A percentile compares a stretch with the other conserved stretches of the same genome.
phyloP scores from a whole-genome alignment of 64 coral and sea anemone genomes.

The Pocillopora damicornis region DNA sequence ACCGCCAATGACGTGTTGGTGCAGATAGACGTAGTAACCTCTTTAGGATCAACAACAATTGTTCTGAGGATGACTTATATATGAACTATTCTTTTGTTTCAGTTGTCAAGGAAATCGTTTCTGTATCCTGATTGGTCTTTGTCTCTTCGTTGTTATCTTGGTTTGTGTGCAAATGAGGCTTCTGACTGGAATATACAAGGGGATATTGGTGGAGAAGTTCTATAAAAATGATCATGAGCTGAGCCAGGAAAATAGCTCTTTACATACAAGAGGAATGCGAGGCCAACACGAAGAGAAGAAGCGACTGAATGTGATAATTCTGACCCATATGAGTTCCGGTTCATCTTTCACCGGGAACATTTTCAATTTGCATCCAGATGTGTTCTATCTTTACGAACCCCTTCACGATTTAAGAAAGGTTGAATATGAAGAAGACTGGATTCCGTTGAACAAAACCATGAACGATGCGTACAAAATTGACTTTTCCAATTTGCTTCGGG shows the following conservation, averaged over 20 bases:
- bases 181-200: too few relatives aligned
- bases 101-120: too few relatives aligned
- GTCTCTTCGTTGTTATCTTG: too few relatives aligned
- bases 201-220: too few relatives aligned
- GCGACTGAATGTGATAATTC: neutral
- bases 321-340: neutral
- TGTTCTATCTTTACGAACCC: neutral
- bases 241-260: neutral
- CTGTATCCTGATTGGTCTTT: too few relatives aligned
- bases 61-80: too few relatives aligned
- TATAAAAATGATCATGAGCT: neutral
- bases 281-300: neutral
- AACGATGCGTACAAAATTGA: neutral
- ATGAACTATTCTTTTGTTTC: too few relatives aligned
- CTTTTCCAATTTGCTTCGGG: neutral
- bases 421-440: neutral
- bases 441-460: neutral
- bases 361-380: conserved; percentile 12
- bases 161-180: too few relatives aligned
- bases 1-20: too few relatives aligned
- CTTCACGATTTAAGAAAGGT: neutral
- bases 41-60: too few relatives aligned
- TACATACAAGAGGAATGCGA: neutral
- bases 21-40: too few relatives aligned
- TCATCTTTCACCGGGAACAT: neutral